phyloP scores from a whole-genome alignment of 2,888 invertebrate genomes.

The Hypomecis atomaria region DNA sequence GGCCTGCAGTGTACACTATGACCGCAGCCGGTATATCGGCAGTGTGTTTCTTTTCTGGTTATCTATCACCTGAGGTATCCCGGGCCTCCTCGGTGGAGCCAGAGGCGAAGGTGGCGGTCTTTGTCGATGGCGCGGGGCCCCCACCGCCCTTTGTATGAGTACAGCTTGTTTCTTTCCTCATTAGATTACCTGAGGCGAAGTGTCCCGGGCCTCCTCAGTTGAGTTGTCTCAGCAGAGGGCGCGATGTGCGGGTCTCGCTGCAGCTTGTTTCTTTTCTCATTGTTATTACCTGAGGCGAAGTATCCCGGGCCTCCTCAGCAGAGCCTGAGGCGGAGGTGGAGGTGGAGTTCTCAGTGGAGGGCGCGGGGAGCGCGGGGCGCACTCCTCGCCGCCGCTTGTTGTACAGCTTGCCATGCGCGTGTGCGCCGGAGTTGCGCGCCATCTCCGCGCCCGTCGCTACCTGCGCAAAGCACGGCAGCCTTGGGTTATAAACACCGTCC shows the following conservation, averaged over 20 bases:
- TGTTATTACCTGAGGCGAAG: slow-evolving; percentile 72
- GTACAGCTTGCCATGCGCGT: slow-evolving; percentile 56
- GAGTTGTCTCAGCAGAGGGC: slow-evolving; percentile 55
- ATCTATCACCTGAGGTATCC: no score
- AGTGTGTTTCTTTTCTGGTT: no score
- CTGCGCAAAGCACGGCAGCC: background rate
- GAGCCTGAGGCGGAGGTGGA: slow-evolving; percentile 51
- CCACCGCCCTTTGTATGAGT: no score
- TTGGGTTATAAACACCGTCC: no score
- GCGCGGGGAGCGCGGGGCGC: slow-evolving; percentile 46
- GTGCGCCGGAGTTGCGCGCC: slow-evolving; percentile 50
- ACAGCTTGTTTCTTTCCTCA: no score
- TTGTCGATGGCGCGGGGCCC: no score
- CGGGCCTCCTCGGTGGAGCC: no score
- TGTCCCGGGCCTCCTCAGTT: slow-evolving; percentile 69
- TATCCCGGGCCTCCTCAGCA: slow-evolving; percentile 69
- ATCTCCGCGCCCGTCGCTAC: slow-evolving; percentile 56
- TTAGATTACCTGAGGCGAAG: slow-evolving; percentile 69
- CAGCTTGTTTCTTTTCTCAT: no score
- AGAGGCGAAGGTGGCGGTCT: no score
- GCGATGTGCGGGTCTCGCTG: no score
- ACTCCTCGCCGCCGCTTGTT: slow-evolving; percentile 68
- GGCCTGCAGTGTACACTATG: background rate
- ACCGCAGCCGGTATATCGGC: no score
- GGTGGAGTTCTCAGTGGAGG: slow-evolving; percentile 33